Conservation (phyloP, 2,797 vertebrate species). For the Macroramphosus scolopax region DNA sequence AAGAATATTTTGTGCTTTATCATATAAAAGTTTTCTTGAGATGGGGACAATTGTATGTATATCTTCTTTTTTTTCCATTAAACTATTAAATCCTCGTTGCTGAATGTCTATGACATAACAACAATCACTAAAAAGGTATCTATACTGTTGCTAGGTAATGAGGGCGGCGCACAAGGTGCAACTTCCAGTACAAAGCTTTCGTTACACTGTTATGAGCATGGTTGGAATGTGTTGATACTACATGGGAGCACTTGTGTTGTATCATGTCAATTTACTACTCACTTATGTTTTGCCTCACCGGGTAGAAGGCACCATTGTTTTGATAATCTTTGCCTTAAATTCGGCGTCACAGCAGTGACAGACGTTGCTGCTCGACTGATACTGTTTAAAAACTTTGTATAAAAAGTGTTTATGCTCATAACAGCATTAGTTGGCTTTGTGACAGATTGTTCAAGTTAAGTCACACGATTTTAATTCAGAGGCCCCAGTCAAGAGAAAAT, state of each 20-base stretch:
- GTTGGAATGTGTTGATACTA: slow-evolving; percentile 63
- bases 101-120: slow-evolving; percentile 16
- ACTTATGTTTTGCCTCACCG: slow-evolving; percentile 56
- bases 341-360: slow-evolving; percentile 44
- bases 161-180: slow-evolving; percentile 43
- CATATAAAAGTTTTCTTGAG: slow-evolving; percentile 37
- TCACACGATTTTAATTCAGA: slow-evolving; percentile 50
- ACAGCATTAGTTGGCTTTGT: slow-evolving; percentile 65
- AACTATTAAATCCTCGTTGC: slow-evolving; percentile 13
- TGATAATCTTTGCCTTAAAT: slow-evolving; percentile 47
- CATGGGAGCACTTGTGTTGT: slow-evolving; percentile 51
- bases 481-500: slow-evolving; percentile 70
- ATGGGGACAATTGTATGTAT: slow-evolving; percentile 19
- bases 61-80: slow-evolving; percentile 2
- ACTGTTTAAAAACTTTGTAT: slow-evolving; percentile 58
- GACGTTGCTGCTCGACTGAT: slow-evolving; percentile 42
- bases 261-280: slow-evolving; percentile 46
- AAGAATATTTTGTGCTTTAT: slow-evolving; percentile 62
- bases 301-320: slow-evolving; percentile 67
- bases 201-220: slow-evolving; percentile 67
- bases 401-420: slow-evolving; percentile 67
- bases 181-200: slow-evolving; percentile 58
- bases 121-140: slow-evolving; percentile 23
- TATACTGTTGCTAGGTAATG: slow-evolving; percentile 29
- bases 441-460: slow-evolving; percentile 60